A percentile compares a stretch with the other conserved stretches of the same genome.
Evolutionary conservation across 2,113 vertebrate species (phyloP).

Genomic region (Bagarius yarrelli): DNA sequence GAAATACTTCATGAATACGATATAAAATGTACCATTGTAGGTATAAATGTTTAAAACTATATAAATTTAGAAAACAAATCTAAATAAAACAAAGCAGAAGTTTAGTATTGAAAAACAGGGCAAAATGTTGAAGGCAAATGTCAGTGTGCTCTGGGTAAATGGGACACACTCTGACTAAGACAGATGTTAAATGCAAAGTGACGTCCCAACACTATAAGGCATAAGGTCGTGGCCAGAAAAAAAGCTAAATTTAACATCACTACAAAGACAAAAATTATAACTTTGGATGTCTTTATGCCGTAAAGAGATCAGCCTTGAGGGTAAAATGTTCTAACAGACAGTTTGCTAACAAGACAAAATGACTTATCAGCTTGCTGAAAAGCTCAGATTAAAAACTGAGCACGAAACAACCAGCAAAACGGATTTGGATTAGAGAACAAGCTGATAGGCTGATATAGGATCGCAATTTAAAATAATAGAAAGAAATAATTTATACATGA

Average conservation of each 20-base stretch:
- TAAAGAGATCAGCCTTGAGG: slow-evolving; percentile 50
- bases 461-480: slow-evolving; percentile 37
- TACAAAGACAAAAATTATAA: too few species aligned
- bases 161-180: slow-evolving; percentile 39
- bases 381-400: slow-evolving; percentile 32
- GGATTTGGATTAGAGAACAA: slow-evolving; percentile 55
- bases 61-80: slow-evolving; percentile 9
- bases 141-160: slow-evolving; percentile 29
- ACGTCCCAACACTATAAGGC: slow-evolving; percentile 39
- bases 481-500: slow-evolving; percentile 17
- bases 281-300: too few species aligned
- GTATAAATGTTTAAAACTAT: too few species aligned
- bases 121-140: not conserved
- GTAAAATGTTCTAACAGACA: slow-evolving; percentile 58
- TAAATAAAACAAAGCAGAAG: slow-evolving; percentile 11
- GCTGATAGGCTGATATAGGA: slow-evolving; percentile 48
- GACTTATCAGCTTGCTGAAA: slow-evolving; percentile 59
- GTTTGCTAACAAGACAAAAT: slow-evolving; percentile 63
- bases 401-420: slow-evolving; percentile 45
- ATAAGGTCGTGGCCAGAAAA: slow-evolving; percentile 43
- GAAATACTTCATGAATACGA: too few species aligned
- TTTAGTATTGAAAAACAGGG: not conserved
- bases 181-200: slow-evolving; percentile 46
- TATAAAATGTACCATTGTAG: not conserved
- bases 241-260: not conserved